These are phyloP conservation scores for Bombus difficillimus DNA, from an alignment of 1,140 invertebrate species.

Conservation along the genomic window DNA sequence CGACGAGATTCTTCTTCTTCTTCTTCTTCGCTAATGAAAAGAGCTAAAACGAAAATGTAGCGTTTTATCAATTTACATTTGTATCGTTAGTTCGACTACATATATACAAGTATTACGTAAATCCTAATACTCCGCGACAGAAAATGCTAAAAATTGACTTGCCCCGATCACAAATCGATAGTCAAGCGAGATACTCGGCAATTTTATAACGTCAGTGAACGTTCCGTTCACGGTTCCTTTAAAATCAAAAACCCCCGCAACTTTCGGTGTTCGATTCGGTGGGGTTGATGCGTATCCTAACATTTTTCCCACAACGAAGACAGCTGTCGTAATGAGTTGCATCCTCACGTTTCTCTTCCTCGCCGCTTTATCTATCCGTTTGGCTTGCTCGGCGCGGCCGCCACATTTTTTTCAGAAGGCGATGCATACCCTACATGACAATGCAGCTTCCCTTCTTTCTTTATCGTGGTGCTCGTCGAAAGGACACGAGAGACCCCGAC, in stretches of 20 bases:
- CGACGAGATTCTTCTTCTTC: no score
- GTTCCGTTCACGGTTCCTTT: background rate
- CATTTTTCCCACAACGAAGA: slow-evolving; percentile 79
- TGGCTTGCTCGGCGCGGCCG: slow-evolving; percentile 47
- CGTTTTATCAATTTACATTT: no score
- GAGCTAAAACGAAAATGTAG: no score
- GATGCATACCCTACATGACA: slow-evolving; percentile 75
- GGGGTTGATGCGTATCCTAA: slow-evolving; percentile 63
- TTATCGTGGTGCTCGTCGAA: slow-evolving; percentile 62
- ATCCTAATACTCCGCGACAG: no score
- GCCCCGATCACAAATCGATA: background rate
- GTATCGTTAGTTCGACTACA: no score
- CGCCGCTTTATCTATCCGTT: slow-evolving; percentile 33
- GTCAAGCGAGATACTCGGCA: background rate
- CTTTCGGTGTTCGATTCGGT: slow-evolving; percentile 31
- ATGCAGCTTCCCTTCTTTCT: slow-evolving; percentile 73
- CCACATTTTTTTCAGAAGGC: slow-evolving; percentile 67
- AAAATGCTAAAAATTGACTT: no score
- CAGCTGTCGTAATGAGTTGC: slow-evolving; percentile 83
- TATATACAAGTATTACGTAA: no score
- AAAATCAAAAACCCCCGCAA: slow-evolving; percentile 31
- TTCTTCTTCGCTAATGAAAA: no score
- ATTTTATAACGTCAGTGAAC: background rate
- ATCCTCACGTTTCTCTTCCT: slow-evolving; percentile 76
- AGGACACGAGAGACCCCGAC: slow-evolving; percentile 45